Base-by-base conservation (phyloP, 2,113 vertebrate species). In the Condylura cristata region DNA sequence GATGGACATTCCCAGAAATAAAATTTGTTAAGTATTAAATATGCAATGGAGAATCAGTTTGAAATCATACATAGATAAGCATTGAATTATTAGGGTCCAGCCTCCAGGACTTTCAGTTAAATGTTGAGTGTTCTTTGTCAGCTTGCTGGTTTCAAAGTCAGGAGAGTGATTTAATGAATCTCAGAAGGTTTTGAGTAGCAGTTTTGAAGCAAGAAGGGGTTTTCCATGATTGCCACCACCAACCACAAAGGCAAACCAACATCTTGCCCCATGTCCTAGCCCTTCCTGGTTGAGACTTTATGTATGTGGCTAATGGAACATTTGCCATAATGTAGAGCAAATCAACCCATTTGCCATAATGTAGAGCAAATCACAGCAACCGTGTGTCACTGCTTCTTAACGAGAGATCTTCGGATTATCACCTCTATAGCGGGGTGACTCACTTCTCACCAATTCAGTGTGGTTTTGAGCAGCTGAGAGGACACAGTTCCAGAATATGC, bases 181-280 rank as follows among this genome's bases (percentile, higher is more conserved):
- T 88, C 32, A 46, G 56, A 26, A 90, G 61, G 46, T 2, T 90
- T 71, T 79, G 26, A 80, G 58, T 90, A 95, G 60, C 4, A 81
- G 34, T 81, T 66, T 86, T 60, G 39, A 86, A 83, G 17, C 51
- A 70, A 66, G 61, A 78, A 18, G 61, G 86, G 58, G 11, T 60
- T 95, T 96, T 95, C 83, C 87, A 56, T 0, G 2, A 76, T 46
- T 72, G 72, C 83, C 86, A 79, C 63, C 90, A 63, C 34, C 51
- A 79, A 74, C 74, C 92, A 86, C 83, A 79, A 78, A 78, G 14
- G 72, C 48, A 72, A 72, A 68, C 26, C 53, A 74, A 79, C 60
- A 46, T 66, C 46, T 39, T 66, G 72, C 32, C 39, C 60, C 28
- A 85, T 22, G 94, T 93, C 56, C 61, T 37, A 63, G 53, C 18